These are phyloP conservation scores for Trichopoda pennipes DNA, from an alignment of 2,888 invertebrate species.

Conservation along the genomic window DNA sequence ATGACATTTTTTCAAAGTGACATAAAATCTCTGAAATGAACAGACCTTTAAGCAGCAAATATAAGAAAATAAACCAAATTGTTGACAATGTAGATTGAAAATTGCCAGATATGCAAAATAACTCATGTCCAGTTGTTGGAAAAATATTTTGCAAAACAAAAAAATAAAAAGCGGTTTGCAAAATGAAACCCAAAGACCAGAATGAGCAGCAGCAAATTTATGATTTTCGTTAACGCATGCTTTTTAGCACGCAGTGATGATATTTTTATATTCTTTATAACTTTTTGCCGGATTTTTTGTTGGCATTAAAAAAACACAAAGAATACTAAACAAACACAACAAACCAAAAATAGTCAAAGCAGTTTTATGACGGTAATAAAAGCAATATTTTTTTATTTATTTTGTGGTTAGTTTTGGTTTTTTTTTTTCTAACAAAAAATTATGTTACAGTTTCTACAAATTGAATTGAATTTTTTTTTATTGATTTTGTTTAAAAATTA, in stretches of 20 bases:
- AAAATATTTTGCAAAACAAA: constrained; percentile 7
- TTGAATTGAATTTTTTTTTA: not conserved
- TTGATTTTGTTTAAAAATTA: not conserved
- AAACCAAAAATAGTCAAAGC: constrained; percentile 36
- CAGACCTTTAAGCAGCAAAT: constrained; percentile 17
- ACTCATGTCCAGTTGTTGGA: constrained; percentile 16
- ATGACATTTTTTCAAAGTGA: constrained; percentile 61
- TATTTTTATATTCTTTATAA: constrained; percentile 46
- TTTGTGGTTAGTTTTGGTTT: not conserved
- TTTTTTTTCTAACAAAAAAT: not conserved
- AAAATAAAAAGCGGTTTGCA: not conserved
- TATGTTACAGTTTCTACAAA: not conserved
- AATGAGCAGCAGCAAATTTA: constrained; percentile 46
- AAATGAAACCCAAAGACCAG: constrained; percentile 40
- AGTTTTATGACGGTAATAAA: constrained; percentile 49
- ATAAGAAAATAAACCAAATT: constrained; percentile 10
- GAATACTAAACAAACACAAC: too few species aligned
- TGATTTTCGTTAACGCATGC: constrained; percentile 55
- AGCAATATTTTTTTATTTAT: constrained; percentile 22
- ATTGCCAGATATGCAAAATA: constrained; percentile 55
- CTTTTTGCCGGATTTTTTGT: constrained; percentile 12
- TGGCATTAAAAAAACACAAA: not conserved
- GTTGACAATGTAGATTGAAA: constrained; percentile 47
- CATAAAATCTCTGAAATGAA: constrained; percentile 40
- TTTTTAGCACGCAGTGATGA: constrained; percentile 63